A percentile compares a stretch with the other conserved stretches of the same genome.
These are phyloP conservation scores for Thera obeliscata DNA, from an alignment of 2,888 invertebrate genomes.

Conservation along the genomic window DNA sequence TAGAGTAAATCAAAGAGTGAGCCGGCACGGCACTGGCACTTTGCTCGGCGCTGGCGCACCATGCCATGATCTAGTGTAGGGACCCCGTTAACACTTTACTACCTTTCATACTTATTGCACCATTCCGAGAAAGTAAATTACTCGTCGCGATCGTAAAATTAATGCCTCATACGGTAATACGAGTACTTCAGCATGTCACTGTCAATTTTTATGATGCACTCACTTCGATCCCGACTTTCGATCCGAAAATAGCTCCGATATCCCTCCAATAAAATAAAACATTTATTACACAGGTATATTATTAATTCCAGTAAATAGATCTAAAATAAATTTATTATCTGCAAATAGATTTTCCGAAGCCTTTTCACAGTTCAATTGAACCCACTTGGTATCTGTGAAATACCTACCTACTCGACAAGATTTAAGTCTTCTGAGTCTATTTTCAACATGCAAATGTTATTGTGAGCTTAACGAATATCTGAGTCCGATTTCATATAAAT, in stretches of 20 bases:
- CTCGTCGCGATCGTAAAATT: constrained; percentile 76
- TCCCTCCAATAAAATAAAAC: constrained; percentile 41
- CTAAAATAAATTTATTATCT: constrained; percentile 37
- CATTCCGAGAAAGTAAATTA: constrained; percentile 80
- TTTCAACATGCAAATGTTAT: constrained; percentile 26
- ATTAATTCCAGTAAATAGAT: constrained; percentile 38
- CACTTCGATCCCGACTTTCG: constrained; percentile 58
- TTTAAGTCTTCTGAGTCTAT: constrained; percentile 25
- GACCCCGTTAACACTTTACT: constrained; percentile 75
- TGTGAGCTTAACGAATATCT: constrained; percentile 22
- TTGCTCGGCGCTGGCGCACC: constrained; percentile 42
- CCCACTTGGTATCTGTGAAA: constrained; percentile 25
- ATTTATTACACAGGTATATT: constrained; percentile 37
- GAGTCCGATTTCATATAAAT: constrained; percentile 31
- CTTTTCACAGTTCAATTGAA: constrained; percentile 33
- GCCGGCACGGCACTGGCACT: constrained; percentile 47
- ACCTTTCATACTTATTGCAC: constrained; percentile 72
- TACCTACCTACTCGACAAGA: constrained; percentile 26
- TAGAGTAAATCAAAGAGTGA: constrained; percentile 68
- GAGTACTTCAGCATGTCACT: constrained; percentile 72
- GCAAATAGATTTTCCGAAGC: constrained; percentile 36
- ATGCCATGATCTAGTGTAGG: constrained; percentile 60
- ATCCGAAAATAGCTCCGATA: constrained; percentile 35
- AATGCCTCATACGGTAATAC: constrained; percentile 76
- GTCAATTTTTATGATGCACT: constrained; percentile 78